These are phyloP conservation scores for Oreochromis mossambicus DNA, from an alignment of 2,797 vertebrate species.

Conservation along the genomic window DNA sequence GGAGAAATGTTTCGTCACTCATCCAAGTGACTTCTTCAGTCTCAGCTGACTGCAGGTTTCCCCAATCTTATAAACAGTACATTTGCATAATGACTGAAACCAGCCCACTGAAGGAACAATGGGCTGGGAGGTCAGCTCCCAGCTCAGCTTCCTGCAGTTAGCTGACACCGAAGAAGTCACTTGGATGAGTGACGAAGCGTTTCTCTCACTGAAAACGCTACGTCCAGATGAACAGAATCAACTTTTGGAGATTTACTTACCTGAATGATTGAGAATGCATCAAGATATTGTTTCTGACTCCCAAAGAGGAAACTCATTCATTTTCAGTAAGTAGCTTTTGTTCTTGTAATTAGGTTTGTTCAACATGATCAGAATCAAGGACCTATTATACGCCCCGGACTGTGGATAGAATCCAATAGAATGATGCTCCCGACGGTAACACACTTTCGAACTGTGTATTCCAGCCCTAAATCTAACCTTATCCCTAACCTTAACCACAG, in stretches of 20 bases:
- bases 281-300: background rate
- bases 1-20: no score
- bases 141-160: background rate
- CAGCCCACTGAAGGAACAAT: background rate
- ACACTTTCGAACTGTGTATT: background rate
- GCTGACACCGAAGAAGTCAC: background rate
- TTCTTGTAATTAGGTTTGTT: rapidly evolving
- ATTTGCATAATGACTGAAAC: background rate
- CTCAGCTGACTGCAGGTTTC: rapidly evolving
- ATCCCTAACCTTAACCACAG: background rate
- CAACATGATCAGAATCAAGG: background rate
- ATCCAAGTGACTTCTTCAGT: background rate
- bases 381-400: rapidly evolving
- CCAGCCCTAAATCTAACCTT: background rate
- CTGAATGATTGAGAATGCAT: background rate
- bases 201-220: background rate
- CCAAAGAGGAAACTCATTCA: background rate
- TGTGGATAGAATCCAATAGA: background rate
- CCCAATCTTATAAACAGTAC: background rate
- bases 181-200: rapidly evolving
- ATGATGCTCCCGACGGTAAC: background rate
- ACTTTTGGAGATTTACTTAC: background rate
- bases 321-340: background rate
- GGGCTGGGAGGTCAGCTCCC: rapidly evolving
- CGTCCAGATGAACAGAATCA: background rate